Conservation (phyloP, 2,113 vertebrate genomes). For the Odocoileus virginianus region DNA sequence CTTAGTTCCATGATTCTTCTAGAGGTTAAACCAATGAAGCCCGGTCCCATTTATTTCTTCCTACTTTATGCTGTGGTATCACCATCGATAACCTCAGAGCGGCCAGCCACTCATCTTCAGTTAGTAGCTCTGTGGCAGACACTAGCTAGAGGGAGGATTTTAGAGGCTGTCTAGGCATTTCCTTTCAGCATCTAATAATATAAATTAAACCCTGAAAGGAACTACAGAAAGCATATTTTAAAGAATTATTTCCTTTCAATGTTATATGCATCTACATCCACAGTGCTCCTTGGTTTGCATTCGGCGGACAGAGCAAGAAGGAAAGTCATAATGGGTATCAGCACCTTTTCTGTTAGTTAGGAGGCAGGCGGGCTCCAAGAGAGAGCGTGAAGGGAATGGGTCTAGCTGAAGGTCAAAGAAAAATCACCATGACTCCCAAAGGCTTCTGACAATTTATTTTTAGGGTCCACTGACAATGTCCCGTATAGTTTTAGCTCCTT, state of each 20-base stretch:
- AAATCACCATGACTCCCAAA: neutral
- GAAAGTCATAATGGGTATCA: neutral
- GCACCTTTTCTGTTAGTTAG: neutral
- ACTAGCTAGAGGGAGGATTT: neutral
- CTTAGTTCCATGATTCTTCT: slow-evolving; percentile 67
- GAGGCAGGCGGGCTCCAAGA: neutral
- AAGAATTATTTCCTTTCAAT: neutral
- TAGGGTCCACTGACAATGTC: neutral
- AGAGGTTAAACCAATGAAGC: slow-evolving; percentile 71
- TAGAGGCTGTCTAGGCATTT: neutral
- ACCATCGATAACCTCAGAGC: slow-evolving; percentile 65
- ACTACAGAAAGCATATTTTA: neutral
- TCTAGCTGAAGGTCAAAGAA: neutral
- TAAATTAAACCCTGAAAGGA: slow-evolving; percentile 28
- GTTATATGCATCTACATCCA: neutral
- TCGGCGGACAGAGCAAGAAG: neutral
- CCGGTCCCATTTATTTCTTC: slow-evolving; percentile 69
- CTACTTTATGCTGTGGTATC: slow-evolving; percentile 60
- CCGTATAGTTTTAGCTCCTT: neutral
- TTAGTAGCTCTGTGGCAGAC: slow-evolving; percentile 28
- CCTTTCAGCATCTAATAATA: neutral
- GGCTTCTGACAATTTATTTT: neutral
- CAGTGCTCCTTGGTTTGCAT: neutral
- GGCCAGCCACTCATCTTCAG: slow-evolving; percentile 53
- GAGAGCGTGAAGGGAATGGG: neutral